Conservation (phyloP, 2,888 invertebrate species). For the Smittia aterrima region DNA sequence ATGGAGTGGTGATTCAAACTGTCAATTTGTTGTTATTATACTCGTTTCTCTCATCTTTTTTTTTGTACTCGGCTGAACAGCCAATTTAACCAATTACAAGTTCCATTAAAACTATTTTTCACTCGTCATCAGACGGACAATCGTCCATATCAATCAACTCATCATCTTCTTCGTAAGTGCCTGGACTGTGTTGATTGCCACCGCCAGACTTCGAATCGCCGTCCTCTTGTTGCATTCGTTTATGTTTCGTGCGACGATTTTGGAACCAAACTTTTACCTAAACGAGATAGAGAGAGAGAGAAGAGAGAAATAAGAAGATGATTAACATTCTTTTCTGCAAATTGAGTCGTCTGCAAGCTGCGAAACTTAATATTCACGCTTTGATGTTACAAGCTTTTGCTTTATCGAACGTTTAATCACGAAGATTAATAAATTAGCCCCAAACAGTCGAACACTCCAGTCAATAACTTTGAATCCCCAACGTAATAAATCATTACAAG, state of each 20-base stretch:
- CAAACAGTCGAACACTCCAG: constrained; percentile 14
- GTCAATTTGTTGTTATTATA: constrained; percentile 28
- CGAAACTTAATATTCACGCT: constrained; percentile 25
- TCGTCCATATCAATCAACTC: constrained; percentile 38
- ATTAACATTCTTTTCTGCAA: constrained; percentile 16
- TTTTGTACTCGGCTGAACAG: constrained; percentile 13
- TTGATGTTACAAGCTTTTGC: background rate
- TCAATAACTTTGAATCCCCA: constrained; percentile 34
- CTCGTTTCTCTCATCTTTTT: constrained; percentile 1
- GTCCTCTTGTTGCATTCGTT: constrained; percentile 73
- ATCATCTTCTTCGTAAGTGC: constrained; percentile 30
- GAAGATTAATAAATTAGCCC: constrained; percentile 40
- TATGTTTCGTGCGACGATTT: constrained; percentile 87
- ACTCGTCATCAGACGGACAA: constrained; percentile 35
- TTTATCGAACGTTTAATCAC: constrained; percentile 35
- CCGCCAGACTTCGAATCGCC: constrained; percentile 38
- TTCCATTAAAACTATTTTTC: constrained; percentile 27
- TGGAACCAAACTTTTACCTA: constrained; percentile 96
- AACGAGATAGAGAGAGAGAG: constrained; percentile 47
- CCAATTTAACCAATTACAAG: constrained; percentile 27
- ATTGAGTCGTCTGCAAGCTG: constrained; percentile 3
- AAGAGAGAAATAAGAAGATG: constrained; percentile 19
- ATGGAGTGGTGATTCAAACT: constrained; percentile 28
- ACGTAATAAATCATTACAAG: constrained; percentile 37
- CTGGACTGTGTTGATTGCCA: constrained; percentile 20